Conservation (phyloP, 2,888 invertebrate species). For the Argyresthia goedartella region DNA sequence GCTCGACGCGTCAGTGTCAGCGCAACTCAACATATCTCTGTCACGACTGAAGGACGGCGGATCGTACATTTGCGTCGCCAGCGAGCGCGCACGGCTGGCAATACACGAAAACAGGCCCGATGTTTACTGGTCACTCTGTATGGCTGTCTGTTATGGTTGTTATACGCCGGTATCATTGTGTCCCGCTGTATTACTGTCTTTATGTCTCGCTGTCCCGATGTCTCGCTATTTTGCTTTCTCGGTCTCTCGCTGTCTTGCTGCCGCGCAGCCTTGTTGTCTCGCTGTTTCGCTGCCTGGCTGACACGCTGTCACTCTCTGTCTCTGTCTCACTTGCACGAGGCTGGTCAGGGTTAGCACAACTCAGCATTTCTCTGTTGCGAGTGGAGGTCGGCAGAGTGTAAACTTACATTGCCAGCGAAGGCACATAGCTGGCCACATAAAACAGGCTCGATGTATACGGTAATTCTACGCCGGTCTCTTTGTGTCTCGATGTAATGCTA, state of each 20-base stretch:
- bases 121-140: slow-evolving; percentile 29
- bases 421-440: slow-evolving; percentile 41
- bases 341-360: slow-evolving; percentile 51
- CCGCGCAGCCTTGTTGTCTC: neutral
- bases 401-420: slow-evolving; percentile 67
- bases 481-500: neutral
- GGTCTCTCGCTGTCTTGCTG: neutral
- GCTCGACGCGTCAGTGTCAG: slow-evolving; percentile 52
- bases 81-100: slow-evolving; percentile 43
- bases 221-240: neutral
- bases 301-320: neutral
- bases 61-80: slow-evolving; percentile 71
- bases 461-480: slow-evolving; percentile 23
- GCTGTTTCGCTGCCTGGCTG: neutral
- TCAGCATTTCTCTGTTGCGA: slow-evolving; percentile 67
- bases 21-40: slow-evolving; percentile 66
- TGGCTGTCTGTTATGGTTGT: slow-evolving; percentile 17
- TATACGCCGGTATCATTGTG: neutral
- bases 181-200: neutral
- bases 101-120: slow-evolving; percentile 30
- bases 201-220: neutral
- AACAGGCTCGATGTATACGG: slow-evolving; percentile 68
- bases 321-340: slow-evolving; percentile 20
- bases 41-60: slow-evolving; percentile 74
- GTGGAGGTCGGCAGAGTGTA: slow-evolving; percentile 75